phyloP scores from a whole-genome alignment of 2,113 vertebrate species.

The Phyllopteryx taeniolatus region DNA sequence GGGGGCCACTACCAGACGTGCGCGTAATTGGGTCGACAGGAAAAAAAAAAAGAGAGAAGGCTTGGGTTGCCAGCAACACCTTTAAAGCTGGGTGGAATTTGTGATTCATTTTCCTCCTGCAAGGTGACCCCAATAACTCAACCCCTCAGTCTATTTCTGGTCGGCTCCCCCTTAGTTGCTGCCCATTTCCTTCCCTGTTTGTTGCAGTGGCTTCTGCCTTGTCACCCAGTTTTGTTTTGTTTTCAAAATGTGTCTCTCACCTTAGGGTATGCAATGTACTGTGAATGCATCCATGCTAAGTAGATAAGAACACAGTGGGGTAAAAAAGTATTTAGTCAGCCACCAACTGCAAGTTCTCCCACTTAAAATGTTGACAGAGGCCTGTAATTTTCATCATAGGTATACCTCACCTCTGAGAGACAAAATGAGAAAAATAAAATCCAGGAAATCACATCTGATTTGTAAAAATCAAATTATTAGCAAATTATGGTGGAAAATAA shows the following conservation, averaged over 20 bases:
- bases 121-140: conserved; percentile 83
- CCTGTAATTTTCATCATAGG: too few relatives aligned
- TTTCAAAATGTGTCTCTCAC: conserved; percentile 3
- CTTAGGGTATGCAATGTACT: neutral
- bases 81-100: conserved; percentile 69
- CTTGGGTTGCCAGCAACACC: conserved; percentile 70
- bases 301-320: neutral
- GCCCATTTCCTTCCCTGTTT: conserved; percentile 60
- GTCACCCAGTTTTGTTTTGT: conserved; percentile 43
- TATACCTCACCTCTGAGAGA: too few relatives aligned
- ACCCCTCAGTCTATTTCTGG: conserved; percentile 76
- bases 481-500: too few relatives aligned
- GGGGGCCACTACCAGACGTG: conserved; percentile 68
- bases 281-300: neutral
- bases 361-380: too few relatives aligned
- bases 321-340: too few relatives aligned
- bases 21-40: conserved; percentile 79
- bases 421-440: too few relatives aligned
- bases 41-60: conserved; percentile 73
- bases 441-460: too few relatives aligned
- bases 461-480: too few relatives aligned
- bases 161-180: conserved; percentile 63
- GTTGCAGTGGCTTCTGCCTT: conserved; percentile 53
- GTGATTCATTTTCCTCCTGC: conserved; percentile 73
- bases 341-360: too few relatives aligned